A percentile compares a stretch with the other conserved stretches of the same genome.
These are phyloP conservation scores for Chionomys nivalis DNA, from an alignment of 2,113 vertebrate genomes.

Conservation along the genomic window DNA sequence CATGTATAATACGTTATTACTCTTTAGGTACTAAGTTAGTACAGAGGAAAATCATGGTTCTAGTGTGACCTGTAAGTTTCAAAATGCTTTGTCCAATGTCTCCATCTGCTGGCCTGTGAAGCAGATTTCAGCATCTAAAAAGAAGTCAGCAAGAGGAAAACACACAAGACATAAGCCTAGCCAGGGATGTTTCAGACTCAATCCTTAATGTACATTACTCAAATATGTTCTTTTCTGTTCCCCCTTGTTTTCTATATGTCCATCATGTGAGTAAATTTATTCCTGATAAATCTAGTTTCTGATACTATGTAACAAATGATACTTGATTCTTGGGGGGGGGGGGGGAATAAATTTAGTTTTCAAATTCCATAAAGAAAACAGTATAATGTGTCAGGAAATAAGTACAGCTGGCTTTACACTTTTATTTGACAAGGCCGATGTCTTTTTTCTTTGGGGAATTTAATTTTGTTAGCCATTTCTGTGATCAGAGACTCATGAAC, in stretches of 20 bases:
- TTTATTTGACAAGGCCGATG: not conserved
- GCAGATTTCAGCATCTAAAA: not conserved
- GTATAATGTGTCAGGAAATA: not conserved
- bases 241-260: not conserved
- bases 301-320: not conserved
- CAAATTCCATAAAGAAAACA: not conserved
- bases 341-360: not conserved
- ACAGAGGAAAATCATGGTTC: not conserved
- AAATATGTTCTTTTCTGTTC: not conserved
- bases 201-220: not conserved
- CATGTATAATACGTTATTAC: not conserved
- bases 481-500: not conserved
- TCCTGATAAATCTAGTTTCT: not conserved
- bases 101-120: constrained; percentile 73
- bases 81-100: constrained; percentile 69
- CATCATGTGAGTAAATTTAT: not conserved
- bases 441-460: not conserved
- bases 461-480: not conserved
- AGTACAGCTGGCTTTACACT: not conserved
- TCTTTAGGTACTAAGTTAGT: not conserved
- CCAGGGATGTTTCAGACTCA: not conserved
- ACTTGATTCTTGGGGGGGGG: not conserved
- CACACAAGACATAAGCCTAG: not conserved
- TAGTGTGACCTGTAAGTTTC: not conserved
- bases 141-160: not conserved